Evolutionary conservation across 2,888 invertebrate species (phyloP), one percentile per base, ranked within the genome.

Genomic region (Heliconius charithonia): DNA sequence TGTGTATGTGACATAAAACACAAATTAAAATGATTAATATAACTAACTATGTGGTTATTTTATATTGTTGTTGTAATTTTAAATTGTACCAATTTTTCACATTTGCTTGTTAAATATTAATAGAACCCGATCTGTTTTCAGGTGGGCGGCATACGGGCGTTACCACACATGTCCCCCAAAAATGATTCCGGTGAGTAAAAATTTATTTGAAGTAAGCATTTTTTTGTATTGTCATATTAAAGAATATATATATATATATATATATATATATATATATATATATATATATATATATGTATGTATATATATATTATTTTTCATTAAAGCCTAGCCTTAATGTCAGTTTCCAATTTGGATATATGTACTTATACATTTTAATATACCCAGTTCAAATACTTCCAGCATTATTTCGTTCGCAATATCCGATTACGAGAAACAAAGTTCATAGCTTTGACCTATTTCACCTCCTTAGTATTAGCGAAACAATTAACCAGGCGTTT

Each of bases 141-240:
- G 94, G 85, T 81, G 84, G 81, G 82, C 82, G 79, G 84, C 76
- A 79, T 85, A 86, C 85, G 84, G 83, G 85, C 86, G 86, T 85
- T 85, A 86, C 85, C 88, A 92, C 94, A 94, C 94, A 94, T 94
- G 94, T 93, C 90, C 91, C 83, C 91, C 88, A 87, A 92, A 87
- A 87, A 94, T 94, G 94, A 94, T 94, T 89, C 94, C 94, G 92
- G 94, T 94, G 83, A 92, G 93, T 88, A 25, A 29, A 62, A 41
- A 63, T 27, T 63, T 63, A 22, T 75, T 69, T 59, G 22, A 9
- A 66, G 6, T 32, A 13, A 59, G n/a, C 29, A 29, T 16, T 10
- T 67, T 51, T n/a, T 66, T 16, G 51, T 29, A 32, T 51, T 29
- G 16, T 37, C 22, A 22, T 66, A 32, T 32, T 51, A 51, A 22